Evolutionary conservation across 2,797 vertebrate species (phyloP).

Genomic region (Ammospiza maritima): DNA sequence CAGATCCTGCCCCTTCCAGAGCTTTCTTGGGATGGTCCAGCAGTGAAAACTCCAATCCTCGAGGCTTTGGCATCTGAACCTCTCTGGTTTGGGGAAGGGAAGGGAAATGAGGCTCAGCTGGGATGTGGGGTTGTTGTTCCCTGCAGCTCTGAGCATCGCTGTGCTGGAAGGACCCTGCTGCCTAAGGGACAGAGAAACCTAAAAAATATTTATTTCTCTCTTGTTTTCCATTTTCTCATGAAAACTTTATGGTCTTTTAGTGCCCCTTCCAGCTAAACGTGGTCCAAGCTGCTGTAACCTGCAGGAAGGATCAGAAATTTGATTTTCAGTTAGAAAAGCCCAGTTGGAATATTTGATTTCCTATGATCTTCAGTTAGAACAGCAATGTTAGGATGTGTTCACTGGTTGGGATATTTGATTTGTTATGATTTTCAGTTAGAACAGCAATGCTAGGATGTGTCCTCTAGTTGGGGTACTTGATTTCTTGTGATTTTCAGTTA

Average conservation of each 20-base stretch:
- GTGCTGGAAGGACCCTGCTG: neutral
- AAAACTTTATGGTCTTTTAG: neutral
- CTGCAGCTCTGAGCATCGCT: rapidly evolving
- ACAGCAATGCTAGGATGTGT: rapidly evolving
- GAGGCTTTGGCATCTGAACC: neutral
- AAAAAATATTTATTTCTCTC: rapidly evolving
- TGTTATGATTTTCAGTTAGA: neutral
- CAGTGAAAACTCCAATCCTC: neutral
- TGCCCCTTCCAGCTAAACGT: neutral
- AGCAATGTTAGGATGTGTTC: neutral
- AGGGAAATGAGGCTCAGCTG: neutral
- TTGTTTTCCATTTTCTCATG: neutral
- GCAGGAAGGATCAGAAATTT: neutral
- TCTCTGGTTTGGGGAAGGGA: neutral
- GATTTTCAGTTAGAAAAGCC: neutral
- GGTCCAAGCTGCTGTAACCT: neutral
- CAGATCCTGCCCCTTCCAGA: neutral
- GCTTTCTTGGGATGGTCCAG: neutral
- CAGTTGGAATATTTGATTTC: neutral
- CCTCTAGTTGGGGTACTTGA: rapidly evolving
- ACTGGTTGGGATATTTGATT: neutral
- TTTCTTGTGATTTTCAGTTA: neutral
- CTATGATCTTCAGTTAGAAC: no score
- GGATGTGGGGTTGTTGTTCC: neutral
- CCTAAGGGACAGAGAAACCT: neutral